Evolutionary conservation across 2,888 invertebrate genomes (phyloP), one percentile per base, ranked within the genome.

Genomic region (Zeuzera pyrina): DNA sequence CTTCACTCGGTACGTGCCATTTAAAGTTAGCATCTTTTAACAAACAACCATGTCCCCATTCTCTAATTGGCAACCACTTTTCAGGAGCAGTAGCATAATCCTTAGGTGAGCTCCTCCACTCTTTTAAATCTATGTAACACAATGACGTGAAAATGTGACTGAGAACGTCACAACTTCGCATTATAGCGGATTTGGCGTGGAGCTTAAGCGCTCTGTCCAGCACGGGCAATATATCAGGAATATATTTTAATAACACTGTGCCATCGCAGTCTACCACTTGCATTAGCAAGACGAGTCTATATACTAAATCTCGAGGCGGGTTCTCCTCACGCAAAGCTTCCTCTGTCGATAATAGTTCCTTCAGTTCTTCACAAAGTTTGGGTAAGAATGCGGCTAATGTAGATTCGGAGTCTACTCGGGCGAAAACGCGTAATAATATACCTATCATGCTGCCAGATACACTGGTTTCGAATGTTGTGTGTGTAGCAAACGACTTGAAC

Each of bases 371-470:
- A 47, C 90, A 89, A 2, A 94, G 74, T 44, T 88, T 85, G 1
- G 94, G 93, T 33, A 95, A 53, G 49, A 95, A 88, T 8, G 88
- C 83, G 35, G 89, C 88, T 35, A 93, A 59, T 0, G 92, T 90
- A 30, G 89, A 85, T 34, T 87, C 86, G 0, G 93, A 86, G 52
- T 92, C 88, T 0, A 90, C 87, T 49, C 84, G 76, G 1, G 87
- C 81, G 55, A 91, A 90, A 6, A 86, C 83, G 34, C 89, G 86
- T 38, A 92, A 87, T 36, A 95, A 70, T 6, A 89, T 87, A 0
- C 91, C 93, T 1, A 93, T 88, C 60, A 93, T 87, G 57, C 89
- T 89, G 0, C 95, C 95, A 0, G 94, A 91, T 0, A 95, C 91
- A 49, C 90, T 90, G 0, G 91, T 90, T 63, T 96, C 96, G 45